These are phyloP conservation scores for Lycia hirtaria DNA, from an alignment of 2,888 invertebrate species.

Conservation along the genomic window DNA sequence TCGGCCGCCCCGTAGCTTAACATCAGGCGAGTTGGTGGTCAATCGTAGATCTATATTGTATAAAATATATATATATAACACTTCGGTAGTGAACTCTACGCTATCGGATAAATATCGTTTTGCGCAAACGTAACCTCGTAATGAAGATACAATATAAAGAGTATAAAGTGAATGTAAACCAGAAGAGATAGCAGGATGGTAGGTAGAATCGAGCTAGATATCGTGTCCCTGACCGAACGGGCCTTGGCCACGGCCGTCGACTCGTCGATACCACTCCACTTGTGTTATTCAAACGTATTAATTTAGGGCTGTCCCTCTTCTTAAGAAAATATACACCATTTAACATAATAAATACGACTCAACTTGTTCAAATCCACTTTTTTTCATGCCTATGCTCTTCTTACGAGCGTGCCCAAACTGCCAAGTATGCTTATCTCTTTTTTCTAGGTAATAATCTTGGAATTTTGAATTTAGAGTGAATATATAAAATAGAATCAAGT, in stretches of 20 bases:
- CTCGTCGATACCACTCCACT: conserved; percentile 51
- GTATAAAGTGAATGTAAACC: conserved; percentile 3
- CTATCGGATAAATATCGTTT: background rate
- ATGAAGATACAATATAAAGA: background rate
- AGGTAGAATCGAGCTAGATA: conserved; percentile 64
- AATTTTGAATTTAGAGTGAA: no score
- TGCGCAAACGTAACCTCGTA: background rate
- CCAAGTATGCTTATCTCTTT: no score
- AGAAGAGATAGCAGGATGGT: conserved; percentile 11
- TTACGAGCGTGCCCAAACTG: no score
- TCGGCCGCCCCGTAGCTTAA: no score
- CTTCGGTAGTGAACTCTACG: no score
- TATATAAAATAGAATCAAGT: no score
- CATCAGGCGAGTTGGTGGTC: no score
- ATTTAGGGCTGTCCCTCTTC: conserved; percentile 19
- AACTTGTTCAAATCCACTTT: no score
- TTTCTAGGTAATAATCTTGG: no score
- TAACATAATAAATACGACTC: background rate
- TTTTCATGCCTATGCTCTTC: no score
- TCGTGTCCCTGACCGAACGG: conserved; percentile 77
- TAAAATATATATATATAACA: no score
- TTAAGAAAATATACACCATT: background rate
- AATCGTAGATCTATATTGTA: no score
- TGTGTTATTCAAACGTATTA: conserved; percentile 38
- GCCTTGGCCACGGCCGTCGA: conserved; percentile 79